Evolutionary conservation across 2,113 vertebrate genomes (phyloP).

Genomic region (Myrmecobius fasciatus): DNA sequence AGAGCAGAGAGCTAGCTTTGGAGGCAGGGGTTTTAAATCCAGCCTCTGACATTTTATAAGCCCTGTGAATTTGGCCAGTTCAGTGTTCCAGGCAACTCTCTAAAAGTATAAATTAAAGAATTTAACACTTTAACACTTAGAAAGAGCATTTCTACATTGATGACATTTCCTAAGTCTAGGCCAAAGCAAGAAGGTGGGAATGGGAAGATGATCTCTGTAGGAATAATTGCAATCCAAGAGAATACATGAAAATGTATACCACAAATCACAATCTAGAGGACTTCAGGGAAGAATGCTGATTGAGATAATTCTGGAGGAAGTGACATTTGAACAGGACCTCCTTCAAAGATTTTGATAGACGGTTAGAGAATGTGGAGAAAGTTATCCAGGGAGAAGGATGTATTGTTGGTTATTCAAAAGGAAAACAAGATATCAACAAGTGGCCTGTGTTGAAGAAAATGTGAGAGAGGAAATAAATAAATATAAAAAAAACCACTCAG

Average conservation of each 20-base stretch:
- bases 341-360: not conserved
- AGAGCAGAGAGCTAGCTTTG: not conserved
- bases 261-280: not conserved
- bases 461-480: not conserved
- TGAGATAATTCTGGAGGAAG: not conserved
- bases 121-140: not conserved
- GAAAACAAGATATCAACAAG: not conserved
- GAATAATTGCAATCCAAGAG: not conserved
- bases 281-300: not conserved
- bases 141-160: not conserved
- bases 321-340: not conserved
- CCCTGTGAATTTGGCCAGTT: not conserved
- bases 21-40: not conserved
- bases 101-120: not conserved
- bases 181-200: not conserved
- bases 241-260: not conserved
- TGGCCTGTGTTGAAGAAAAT: not conserved
- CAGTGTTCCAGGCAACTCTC: not conserved
- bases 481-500: not conserved
- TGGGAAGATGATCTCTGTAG: not conserved
- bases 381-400: not conserved
- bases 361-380: not conserved
- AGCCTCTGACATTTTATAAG: not conserved
- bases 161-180: not conserved
- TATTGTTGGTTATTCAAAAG: not conserved